phyloP scores from a whole-genome alignment of 1,140 invertebrate genomes.

The Hydropsyche tenuis region DNA sequence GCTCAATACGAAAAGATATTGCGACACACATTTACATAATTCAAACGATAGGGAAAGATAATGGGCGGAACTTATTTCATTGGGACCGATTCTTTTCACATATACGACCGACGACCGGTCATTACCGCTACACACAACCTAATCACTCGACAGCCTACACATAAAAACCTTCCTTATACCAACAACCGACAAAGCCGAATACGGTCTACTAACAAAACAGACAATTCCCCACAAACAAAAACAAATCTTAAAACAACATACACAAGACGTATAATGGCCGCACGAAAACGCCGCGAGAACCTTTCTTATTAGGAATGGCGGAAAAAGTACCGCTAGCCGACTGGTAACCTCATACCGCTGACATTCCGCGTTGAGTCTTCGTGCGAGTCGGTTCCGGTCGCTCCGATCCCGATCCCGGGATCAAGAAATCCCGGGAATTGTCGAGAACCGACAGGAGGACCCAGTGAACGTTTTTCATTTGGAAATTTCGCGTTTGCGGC shows the following conservation, averaged over 20 bases:
- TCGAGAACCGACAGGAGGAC: not conserved
- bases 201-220: not conserved
- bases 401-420: not conserved
- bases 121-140: slow-evolving; percentile 34
- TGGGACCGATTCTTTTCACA: slow-evolving; percentile 5
- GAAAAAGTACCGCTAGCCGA: slow-evolving; percentile 40
- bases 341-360: slow-evolving; percentile 38
- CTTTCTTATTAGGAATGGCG: slow-evolving; percentile 25
- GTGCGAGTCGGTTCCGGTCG: not conserved
- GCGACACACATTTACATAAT: not conserved
- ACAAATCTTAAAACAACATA: not conserved
- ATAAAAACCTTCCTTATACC: not conserved
- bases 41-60: slow-evolving; percentile 7
- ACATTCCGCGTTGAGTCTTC: slow-evolving; percentile 28
- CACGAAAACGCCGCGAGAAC: not conserved
- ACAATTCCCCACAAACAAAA: too few species aligned
- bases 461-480: too few species aligned
- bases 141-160: not conserved
- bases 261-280: not conserved
- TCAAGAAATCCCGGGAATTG: not conserved
- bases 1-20: not conserved
- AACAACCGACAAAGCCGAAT: not conserved
- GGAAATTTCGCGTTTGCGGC: too few species aligned
- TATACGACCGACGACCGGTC: slow-evolving; percentile 23
- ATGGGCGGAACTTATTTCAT: slow-evolving; percentile 16